Evolutionary conservation across 1,140 invertebrate genomes (phyloP), one percentile per base, ranked within the genome.

Genomic region (Holotrichia oblita): DNA sequence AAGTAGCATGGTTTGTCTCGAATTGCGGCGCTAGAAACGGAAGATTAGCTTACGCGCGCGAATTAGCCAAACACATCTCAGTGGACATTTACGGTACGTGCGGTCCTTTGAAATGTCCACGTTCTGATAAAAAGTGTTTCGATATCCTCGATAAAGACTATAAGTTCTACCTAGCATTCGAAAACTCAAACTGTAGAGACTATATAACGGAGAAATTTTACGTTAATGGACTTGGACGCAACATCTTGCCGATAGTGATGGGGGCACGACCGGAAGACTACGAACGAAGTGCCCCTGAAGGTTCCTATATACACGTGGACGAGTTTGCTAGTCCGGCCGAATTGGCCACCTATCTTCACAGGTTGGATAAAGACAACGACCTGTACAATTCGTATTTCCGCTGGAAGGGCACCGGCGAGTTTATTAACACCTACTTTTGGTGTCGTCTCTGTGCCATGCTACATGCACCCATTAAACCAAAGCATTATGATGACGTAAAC

Each of bases 151-250:
- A 97, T 83, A 93, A 90, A 74, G 94, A 98, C 75, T 99, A 99
- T 88, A 99, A 99, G 86, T 99, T 99, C 88, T 99, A 99, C 87
- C 89, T 99, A 69, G 95, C 97, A 0, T 99, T 99, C 85, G 97
- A 98, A 88, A 99, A 99, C 87, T 97, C 97, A 0, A 97, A 99
- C 83, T 99, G 98, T 87, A 91, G 92, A 73, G 97, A 99, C 87
- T 99, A 99, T 86, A 95, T 99, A 69, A 99, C 97, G 0, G 98
- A 99, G 86, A 99, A 99, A 86, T 97, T 98, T 86, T 99, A 96
- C 85, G 94, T 97, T 55, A 98, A 98, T 86, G 96, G 96, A 73
- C 88, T 98, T 20, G 91, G 93, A 77, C 93, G 96, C 81, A 94
- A 96, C 84, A 84, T 86, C n/a, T 79, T 87, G 72, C 86, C 86